These are phyloP conservation scores for Drosophila phalerata DNA, from an alignment of 2,888 invertebrate species.

Conservation along the genomic window DNA sequence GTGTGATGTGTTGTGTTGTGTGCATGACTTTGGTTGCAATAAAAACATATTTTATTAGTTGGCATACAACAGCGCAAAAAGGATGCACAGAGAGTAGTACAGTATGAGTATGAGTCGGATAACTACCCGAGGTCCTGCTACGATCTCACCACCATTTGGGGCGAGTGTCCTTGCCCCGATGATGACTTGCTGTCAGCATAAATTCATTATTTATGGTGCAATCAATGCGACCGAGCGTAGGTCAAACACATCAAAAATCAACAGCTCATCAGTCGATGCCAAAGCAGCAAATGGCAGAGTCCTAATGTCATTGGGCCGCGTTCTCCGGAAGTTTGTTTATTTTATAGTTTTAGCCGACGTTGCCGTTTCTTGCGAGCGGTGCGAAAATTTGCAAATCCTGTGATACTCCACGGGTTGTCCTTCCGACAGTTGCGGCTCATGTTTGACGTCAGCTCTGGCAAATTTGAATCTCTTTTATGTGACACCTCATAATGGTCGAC, in stretches of 20 bases:
- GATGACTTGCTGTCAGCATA: constrained; percentile 85
- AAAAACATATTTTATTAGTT: constrained; percentile 83
- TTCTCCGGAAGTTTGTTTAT: constrained; percentile 83
- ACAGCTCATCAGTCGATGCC: constrained; percentile 66
- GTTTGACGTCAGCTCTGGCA: constrained; percentile 59
- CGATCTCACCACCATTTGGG: constrained; percentile 54
- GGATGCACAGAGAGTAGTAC: constrained; percentile 36
- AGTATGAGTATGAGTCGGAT: background rate
- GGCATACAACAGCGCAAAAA: constrained; percentile 65
- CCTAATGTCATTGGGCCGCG: constrained; percentile 35
- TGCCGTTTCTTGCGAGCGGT: constrained; percentile 40
- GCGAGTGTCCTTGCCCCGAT: constrained; percentile 31
- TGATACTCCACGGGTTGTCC: constrained; percentile 65
- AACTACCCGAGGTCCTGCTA: constrained; percentile 17
- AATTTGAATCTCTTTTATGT: constrained; percentile 75
- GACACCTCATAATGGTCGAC: constrained; percentile 58
- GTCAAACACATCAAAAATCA: constrained; percentile 86
- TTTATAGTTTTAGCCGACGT: constrained; percentile 81
- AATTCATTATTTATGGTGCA: constrained; percentile 85
- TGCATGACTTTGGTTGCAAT: constrained; percentile 64
- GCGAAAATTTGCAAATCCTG: constrained; percentile 70
- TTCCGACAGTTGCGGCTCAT: constrained; percentile 57
- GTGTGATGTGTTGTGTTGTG: constrained; percentile 32
- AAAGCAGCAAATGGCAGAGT: constrained; percentile 27
- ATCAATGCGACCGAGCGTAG: constrained; percentile 85